phyloP scores from a whole-genome alignment of 2,797 vertebrate species.

The Podargus strigoides region DNA sequence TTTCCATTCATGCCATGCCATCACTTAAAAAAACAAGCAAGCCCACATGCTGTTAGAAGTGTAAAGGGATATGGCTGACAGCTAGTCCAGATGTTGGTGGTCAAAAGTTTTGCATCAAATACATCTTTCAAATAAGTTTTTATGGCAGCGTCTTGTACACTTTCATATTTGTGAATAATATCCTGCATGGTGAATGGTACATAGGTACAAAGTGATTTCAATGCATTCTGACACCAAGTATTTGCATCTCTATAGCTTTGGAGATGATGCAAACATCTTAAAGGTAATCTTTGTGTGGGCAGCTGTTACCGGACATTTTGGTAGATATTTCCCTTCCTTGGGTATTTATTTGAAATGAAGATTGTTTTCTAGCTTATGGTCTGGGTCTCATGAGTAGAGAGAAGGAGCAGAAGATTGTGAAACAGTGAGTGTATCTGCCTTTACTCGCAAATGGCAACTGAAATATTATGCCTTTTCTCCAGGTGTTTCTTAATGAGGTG shows the following conservation, averaged over 20 bases:
- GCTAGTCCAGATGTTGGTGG: not conserved
- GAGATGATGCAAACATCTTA: not conserved
- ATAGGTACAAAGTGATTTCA: not conserved
- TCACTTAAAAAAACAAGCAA: not conserved
- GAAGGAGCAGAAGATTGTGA: not conserved
- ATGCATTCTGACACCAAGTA: not conserved
- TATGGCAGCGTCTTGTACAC: rapidly evolving
- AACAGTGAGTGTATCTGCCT: not conserved
- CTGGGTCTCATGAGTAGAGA: not conserved
- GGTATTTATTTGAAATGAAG: not conserved
- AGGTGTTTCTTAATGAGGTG: not conserved
- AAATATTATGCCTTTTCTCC: not conserved
- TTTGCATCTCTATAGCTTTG: not conserved
- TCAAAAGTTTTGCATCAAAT: not conserved
- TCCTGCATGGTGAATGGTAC: not conserved
- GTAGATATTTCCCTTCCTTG: not conserved
- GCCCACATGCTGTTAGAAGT: not conserved
- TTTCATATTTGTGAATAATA: not conserved
- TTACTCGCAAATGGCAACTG: not conserved
- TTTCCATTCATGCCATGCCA: not conserved
- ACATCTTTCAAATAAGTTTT: not conserved
- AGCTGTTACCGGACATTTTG: not conserved
- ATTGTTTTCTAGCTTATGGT: not conserved
- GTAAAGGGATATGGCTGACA: not conserved
- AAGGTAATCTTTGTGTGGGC: not conserved